phyloP scores from a whole-genome alignment of 2,888 invertebrate species.

The Matsumyia berberina region DNA sequence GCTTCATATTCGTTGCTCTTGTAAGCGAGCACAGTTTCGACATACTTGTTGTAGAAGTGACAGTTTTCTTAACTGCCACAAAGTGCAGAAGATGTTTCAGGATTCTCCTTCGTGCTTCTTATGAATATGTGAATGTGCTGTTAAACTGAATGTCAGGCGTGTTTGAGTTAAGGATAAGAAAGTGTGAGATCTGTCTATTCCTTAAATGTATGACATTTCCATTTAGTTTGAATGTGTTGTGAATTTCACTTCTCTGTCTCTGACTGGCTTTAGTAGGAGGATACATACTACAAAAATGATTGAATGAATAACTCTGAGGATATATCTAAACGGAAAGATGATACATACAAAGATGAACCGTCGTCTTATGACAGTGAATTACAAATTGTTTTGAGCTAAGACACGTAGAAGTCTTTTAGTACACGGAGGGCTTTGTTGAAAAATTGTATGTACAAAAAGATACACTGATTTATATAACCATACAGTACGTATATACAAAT shows the following conservation, averaged over 20 bases:
- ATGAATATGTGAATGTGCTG: slow-evolving; percentile 13
- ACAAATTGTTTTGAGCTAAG: slow-evolving; percentile 36
- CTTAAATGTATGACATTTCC: slow-evolving; percentile 66
- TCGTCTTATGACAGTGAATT: slow-evolving; percentile 9
- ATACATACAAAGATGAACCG: slow-evolving; percentile 18
- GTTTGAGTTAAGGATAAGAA: slow-evolving; percentile 52
- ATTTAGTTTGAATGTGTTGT: slow-evolving; percentile 45
- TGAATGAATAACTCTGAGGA: slow-evolving; percentile 44
- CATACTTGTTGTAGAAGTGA: slow-evolving; percentile 57
- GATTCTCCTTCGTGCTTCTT: slow-evolving; percentile 7
- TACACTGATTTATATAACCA: too few species aligned
- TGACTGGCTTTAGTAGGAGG: neutral
- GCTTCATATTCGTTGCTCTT: slow-evolving; percentile 13
- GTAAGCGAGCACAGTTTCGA: slow-evolving; percentile 41
- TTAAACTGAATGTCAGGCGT: slow-evolving; percentile 1
- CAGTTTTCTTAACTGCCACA: slow-evolving; percentile 62
- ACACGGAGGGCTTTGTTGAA: too few species aligned
- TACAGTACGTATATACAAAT: too few species aligned
- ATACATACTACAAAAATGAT: slow-evolving; percentile 34
- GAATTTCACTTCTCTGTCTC: slow-evolving; percentile 4
- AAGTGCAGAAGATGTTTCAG: slow-evolving; percentile 46
- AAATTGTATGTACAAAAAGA: too few species aligned
- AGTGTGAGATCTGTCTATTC: slow-evolving; percentile 66
- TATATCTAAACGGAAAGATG: slow-evolving; percentile 25
- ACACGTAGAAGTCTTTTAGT: slow-evolving; percentile 2